phyloP scores from a whole-genome alignment of 2,888 invertebrate genomes.

The Polymixis lichenea region DNA sequence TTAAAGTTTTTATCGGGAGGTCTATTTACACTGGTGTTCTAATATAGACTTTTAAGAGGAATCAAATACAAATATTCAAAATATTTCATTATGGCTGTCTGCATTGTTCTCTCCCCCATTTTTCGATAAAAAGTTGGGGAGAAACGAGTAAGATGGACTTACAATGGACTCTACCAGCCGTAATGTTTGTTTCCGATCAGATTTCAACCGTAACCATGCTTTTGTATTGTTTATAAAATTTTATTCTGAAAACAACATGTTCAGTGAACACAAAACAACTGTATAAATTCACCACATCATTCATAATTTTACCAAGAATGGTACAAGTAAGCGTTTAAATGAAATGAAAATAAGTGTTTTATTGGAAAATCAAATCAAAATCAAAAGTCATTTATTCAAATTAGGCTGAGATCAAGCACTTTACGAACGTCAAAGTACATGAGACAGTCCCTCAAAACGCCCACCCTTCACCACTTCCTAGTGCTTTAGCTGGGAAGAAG shows the following conservation, averaged over 20 bases:
- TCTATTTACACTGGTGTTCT: conserved; percentile 71
- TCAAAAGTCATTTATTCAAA: too few relatives aligned
- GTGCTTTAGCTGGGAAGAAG: too few relatives aligned
- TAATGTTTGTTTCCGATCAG: conserved; percentile 56
- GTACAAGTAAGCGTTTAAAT: too few relatives aligned
- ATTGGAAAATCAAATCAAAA: too few relatives aligned
- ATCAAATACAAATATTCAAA: conserved; percentile 87
- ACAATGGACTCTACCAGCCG: conserved; percentile 55
- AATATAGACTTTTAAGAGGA: conserved; percentile 74
- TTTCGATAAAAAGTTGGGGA: conserved; percentile 73
- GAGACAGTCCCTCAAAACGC: too few relatives aligned
- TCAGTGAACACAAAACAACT: conserved; percentile 9
- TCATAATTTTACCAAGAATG: background rate
- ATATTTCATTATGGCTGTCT: conserved; percentile 84
- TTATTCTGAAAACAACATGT: background rate
- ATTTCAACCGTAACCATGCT: conserved; percentile 40
- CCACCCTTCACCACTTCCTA: too few relatives aligned
- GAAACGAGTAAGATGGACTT: conserved; percentile 55
- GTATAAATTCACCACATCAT: background rate
- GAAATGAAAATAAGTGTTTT: too few relatives aligned
- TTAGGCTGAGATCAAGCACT: too few relatives aligned
- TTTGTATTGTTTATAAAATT: conserved; percentile 30
- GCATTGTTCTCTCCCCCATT: conserved; percentile 79
- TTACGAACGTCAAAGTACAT: too few relatives aligned
- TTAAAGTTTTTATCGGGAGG: conserved; percentile 61